Base-by-base conservation (phyloP, 2,797 vertebrate species). In the Podarcis siculus region DNA sequence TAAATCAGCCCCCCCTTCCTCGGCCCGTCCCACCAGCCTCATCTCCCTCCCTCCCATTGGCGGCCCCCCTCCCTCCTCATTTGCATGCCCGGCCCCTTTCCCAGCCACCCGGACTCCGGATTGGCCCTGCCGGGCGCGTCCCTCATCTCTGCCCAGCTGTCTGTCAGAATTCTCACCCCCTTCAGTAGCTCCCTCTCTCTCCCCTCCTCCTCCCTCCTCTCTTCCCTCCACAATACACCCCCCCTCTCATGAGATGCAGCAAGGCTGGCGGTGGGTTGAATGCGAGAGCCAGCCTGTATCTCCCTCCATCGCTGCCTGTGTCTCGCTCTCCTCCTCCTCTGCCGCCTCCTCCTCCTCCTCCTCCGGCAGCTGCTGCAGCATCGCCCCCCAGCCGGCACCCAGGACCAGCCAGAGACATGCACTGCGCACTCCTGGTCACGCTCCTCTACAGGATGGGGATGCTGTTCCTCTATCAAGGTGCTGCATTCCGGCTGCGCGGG, bases 401-500 rank as follows among this genome's bases (percentile, higher is more conserved):
- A 76, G 72, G 42, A 55, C 87, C 76, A 61, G 37, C 64, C 64
- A 64, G 80, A 61, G 81, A 8, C 75, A 90, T 90, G 89, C 39
- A 37, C 85, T 42, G 27, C 85, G 2, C 49, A 1, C 19, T 23
- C n/a, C 75, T 83, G 66, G 80, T 25, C 49, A 9, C 75, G 9
- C 75, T 86, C 23, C 55, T 90, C 66, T 83, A 4, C 81, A 45
- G 69, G n/a, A 49, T 90, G 55, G 69, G 76, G 17, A n/a, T 42
- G 77, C 45, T 90, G 5, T 15, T 39, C 13, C 77, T 90, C 82
- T 84, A 37, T 3, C 89, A 67, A 90, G 89, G 89, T 90, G 87
- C 81, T 15, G 85, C 76, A 79, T 5, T 32, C 66, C 55, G 49
- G 27, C 12, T 25, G 72, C 61, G 25, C 42, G 21, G 61, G 17